Base-by-base conservation (phyloP, 2,113 vertebrate genomes). In the Baryphthengus martii region DNA sequence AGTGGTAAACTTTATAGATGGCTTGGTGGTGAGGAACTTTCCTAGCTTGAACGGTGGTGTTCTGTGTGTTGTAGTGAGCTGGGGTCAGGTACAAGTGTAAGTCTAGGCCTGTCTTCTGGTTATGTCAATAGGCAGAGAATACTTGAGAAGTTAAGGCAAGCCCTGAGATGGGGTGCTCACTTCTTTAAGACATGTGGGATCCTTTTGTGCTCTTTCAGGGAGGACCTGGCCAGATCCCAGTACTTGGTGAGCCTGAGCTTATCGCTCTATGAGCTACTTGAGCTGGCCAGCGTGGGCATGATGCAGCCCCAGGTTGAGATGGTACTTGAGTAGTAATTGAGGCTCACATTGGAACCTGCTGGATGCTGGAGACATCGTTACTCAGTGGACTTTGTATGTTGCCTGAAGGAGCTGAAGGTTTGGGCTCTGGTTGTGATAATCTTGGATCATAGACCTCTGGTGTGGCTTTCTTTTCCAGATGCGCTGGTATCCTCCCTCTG, bases 401-500 rank as follows among this genome's bases (percentile, higher is more conserved):
- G 62, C 39, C 50, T 26, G 26, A 18, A 80, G 71, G 39, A 85
- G 9, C 16, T 66, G 56, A 16, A 77, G 50, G n/a, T 24, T 45
- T 86, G 70, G 84, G 7, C 52, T 87, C 33, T 68, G 42, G n/a
- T 13, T n/a, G 74, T 37, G 33, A 31, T 49, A 37, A 61, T 35
- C 33, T 40, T 14, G 26, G 68, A 40, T 96, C 91, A 77, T 0
- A 12, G 61, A 93, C 59, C 65, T 82, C 67, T 81, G 83, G 76
- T 11, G 0, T 58, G 40, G 63, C 92, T 96, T 96, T 98, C 74
- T 98, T 82, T 97, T 98, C 93, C 97, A 99, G 99, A 99, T 99
- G 98, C 99, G 99, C 97, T 99, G 99, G 99, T 99, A 99, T 95
- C 99, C 99, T 79, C 98, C 99, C 80, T 99, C 99, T 19, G 99